Base-by-base conservation (phyloP, 2,797 vertebrate species). In the Pachyuromys duprasi region DNA sequence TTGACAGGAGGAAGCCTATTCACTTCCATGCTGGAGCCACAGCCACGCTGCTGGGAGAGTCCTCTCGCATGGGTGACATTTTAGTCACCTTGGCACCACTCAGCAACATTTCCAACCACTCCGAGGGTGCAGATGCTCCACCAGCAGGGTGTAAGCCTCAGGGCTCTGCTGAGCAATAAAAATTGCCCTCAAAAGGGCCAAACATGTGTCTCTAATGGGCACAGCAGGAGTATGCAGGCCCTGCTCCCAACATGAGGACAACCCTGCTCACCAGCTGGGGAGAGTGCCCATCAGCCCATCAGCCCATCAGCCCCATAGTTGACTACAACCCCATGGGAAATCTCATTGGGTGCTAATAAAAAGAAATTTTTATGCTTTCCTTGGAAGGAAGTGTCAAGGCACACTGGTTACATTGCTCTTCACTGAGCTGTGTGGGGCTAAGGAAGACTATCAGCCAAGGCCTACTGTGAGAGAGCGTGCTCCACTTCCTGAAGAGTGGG, bases 361-460 rank as follows among this genome's bases (percentile, higher is more conserved):
- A 74, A 69, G 36, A 80, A 26, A 60, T 9, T 2, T 2, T 22
- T 78, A 42, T 75, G 62, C 69, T 36, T 42, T 67, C 39, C 53
- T 53, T 24, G n/a, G 78, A 69, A 86, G 86, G 26, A 53, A 79
- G 22, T 45, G 17, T 31, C 57, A 26, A 8, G 76, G 15, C 28
- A 13, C 0, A 5, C 8, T 57, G 13, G 0, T 20, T 7, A 4
- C 9, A 0, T 33, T 60, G 76, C 78, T 79, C 62, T 6, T n/a
- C 0, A 4, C 42, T 3, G 63, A 8, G 24, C 0, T 9, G 0
- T 6, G 63, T 0, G 20, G 55, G 45, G 17, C 4, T 6, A 4
- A 20, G 55, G 33, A 31, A 9, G 8, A 11, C 72, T 45, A 1
- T 7, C 13, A 3, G 22, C 55, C 33, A 17, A 31, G 36, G 20